Evolutionary conservation across 2,113 vertebrate genomes (phyloP), one percentile per base, ranked within the genome.

Genomic region (Catagonus wagneri): DNA sequence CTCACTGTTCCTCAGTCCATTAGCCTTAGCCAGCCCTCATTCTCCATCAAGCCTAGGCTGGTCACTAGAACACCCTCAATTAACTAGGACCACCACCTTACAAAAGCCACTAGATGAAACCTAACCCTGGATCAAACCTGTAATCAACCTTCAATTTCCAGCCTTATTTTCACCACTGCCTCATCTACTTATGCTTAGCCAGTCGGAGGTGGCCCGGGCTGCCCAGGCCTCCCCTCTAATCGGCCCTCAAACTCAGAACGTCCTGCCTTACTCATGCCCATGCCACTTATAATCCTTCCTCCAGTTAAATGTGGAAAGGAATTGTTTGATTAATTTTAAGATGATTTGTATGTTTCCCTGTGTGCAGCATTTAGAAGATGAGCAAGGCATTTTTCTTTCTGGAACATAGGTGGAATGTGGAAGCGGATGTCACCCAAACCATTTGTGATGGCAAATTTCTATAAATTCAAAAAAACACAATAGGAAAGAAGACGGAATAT

Each of bases 141-240:
- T 44, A 22, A 17, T 60, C 66, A 85, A 4, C 15, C 14, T 78
- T 20, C 20, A 58, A 50, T 20, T 89, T 95, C 23, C 50, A 63
- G 27, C 10, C 7, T 65, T 65, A 14, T 63, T 61, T 61, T n/a
- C 16, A 9, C 71, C 2, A 16, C 34, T 83, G 4, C n/a, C 58
- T 92, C 39, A 16, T n/a, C n/a, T 22, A 3, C 44, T 23, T 29
- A 50, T 22, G 22, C 58, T 72, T 50, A 89, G n/a, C 13, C 58
- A 29, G 0, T 39, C 9, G 29, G 1, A 10, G 25, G 14, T 2
- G 34, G 13, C 3, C 20, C 1, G 12, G 23, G 23, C 50, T 50
- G 22, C 16, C 7, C 0, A 13, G 29, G 32, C 58, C 36, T 76
- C 22, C 20, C 25, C 54, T 88, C 75, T 56, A 5, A 15, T 63